Evolutionary conservation across 2,888 invertebrate species (phyloP).

Genomic region (Xestia sexstrigata): DNA sequence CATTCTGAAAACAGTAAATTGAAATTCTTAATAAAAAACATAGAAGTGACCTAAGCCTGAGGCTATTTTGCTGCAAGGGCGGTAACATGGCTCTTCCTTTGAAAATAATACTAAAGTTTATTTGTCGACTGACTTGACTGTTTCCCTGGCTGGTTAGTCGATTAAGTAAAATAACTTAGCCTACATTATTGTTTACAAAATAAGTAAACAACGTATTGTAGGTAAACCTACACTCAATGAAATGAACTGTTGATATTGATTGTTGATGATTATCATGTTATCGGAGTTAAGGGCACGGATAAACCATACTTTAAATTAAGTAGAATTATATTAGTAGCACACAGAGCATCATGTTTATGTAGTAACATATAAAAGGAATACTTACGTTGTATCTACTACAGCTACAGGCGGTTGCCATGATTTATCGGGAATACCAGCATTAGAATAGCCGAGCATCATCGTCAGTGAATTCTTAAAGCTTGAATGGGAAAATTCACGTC

Average conservation of each 20-base stretch:
- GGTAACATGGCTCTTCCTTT: not conserved
- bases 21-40: not conserved
- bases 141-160: too few relatives aligned
- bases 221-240: not conserved
- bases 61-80: not conserved
- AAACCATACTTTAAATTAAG: not conserved
- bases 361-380: not conserved
- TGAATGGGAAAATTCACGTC: not conserved
- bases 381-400: slow-evolving; percentile 96
- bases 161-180: too few relatives aligned
- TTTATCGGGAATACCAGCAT: slow-evolving; percentile 95
- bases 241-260: not conserved
- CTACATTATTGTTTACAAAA: not conserved
- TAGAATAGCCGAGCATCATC: slow-evolving; percentile 88
- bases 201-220: too few relatives aligned
- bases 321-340: not conserved
- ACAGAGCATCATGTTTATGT: not conserved
- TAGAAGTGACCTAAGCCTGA: not conserved
- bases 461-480: not conserved
- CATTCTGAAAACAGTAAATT: slow-evolving; percentile 92
- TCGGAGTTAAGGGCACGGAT: not conserved
- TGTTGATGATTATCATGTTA: not conserved
- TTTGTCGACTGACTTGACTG: not conserved
- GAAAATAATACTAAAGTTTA: not conserved
- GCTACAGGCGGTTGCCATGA: slow-evolving; percentile 97